Percentiles rank a stretch among this genome's conserved stretches.
Conservation (phyloP, 1,140 invertebrate species). For the Glomeris maerens region DNA sequence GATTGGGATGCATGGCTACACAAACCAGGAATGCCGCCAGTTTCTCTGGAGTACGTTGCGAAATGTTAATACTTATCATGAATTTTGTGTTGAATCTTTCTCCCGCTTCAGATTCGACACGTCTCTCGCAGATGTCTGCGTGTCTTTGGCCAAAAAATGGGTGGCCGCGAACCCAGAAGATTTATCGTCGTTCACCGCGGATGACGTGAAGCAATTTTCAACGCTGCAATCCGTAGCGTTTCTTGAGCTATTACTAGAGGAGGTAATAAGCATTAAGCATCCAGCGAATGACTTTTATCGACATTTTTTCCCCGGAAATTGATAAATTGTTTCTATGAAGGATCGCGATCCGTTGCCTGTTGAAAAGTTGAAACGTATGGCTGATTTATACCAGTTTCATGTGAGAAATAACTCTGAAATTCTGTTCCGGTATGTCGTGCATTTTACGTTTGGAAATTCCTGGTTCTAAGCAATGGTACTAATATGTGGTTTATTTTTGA, state of each 20-base stretch:
- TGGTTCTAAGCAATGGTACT: too few relatives aligned
- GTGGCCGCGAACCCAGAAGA: conserved; percentile 29
- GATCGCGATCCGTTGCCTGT: conserved; percentile 33
- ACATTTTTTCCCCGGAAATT: too few relatives aligned
- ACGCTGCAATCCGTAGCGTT: conserved; percentile 57
- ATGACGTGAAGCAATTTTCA: conserved; percentile 42
- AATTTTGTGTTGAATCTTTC: conserved; percentile 4
- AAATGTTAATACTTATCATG: not conserved
- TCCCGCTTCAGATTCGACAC: conserved; percentile 46
- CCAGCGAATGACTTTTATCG: too few relatives aligned
- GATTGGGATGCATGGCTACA: conserved; percentile 80
- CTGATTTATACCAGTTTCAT: conserved; percentile 51
- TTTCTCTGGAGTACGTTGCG: conserved; percentile 55
- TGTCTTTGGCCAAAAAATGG: conserved; percentile 42
- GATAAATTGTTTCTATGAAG: too few relatives aligned
- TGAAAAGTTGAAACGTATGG: conserved; percentile 45
- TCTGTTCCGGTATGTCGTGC: too few relatives aligned
- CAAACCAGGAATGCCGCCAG: conserved; percentile 66
- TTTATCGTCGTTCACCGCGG: conserved; percentile 30
- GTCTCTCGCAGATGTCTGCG: conserved; percentile 48
- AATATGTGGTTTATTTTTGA: too few relatives aligned
- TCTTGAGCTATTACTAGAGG: conserved; percentile 49
- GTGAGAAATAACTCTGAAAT: conserved; percentile 61
- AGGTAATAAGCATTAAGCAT: too few relatives aligned
- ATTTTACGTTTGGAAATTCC: too few relatives aligned